Evolutionary conservation across 2,113 vertebrate species (phyloP), one percentile per base, ranked within the genome.

Genomic region (Zapus hudsonius): DNA sequence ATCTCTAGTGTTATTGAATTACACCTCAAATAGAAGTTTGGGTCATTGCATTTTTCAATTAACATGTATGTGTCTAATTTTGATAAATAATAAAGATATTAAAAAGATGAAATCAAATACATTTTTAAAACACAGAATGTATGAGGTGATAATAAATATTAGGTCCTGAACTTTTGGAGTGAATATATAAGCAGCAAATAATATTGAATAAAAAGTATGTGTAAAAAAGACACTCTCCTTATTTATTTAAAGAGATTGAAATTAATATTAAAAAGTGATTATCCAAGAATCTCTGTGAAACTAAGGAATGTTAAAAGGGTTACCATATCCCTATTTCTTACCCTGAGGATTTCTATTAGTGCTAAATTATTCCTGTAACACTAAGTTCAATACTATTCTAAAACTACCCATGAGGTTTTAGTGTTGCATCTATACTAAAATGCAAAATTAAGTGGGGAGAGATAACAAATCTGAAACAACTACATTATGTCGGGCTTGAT

Each of bases 361-460:
- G 59, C 27, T 95, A 40, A 95, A 6, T 22, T 73, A 4, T 15
- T 22, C 79, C 38, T 81, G 31, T 83, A 61, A 22, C 85, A 94
- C 70, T 81, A 93, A 72, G 61, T 81, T 95, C 79, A 87, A 92
- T 90, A 95, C 87, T 90, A 25, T 89, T 42, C 88, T 52, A 29
- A 88, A 25, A 70, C 38, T 96, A 83, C 80, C 76, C 91, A 19
- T 75, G 75, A 11, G 86, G 40, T 87, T 97, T 63, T 96, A 96
- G 94, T 22, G 90, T 64, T 52, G 63, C 22, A n/a, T 92, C 96
- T 70, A 74, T 96, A 97, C 83, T 38, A 16, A 92, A 29, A 84
- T 36, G 29, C 0, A 0, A 72, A 66, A 95, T 95, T 76, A 82
- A 55, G 22, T 76, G 47, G 63, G 11, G 27, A 80, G 87, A 57